Evolutionary conservation across 1,140 invertebrate genomes (phyloP).

Genomic region (Sinonovacula constricta): DNA sequence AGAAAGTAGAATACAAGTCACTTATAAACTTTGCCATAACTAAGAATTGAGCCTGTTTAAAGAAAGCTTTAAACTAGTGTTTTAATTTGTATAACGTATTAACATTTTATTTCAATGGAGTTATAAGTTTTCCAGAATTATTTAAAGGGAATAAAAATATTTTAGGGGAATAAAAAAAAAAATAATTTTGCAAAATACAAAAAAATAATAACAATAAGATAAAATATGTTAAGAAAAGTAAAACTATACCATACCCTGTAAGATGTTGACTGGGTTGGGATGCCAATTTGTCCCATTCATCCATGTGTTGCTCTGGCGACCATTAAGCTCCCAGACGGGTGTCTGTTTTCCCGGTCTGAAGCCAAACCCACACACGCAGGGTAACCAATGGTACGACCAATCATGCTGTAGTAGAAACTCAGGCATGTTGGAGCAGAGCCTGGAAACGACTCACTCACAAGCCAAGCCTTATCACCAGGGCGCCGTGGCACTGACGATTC

Average conservation of each 20-base stretch:
- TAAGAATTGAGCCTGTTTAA: no score
- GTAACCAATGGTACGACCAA: slow-evolving; percentile 64
- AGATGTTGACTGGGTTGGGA: slow-evolving; percentile 54
- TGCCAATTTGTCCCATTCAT: slow-evolving; percentile 50
- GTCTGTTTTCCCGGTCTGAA: slow-evolving; percentile 53
- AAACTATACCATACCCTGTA: slow-evolving; percentile 60
- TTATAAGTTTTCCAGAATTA: no score
- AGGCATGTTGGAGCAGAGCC: slow-evolving; percentile 57
- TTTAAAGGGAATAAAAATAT: no score
- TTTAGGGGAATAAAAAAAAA: no score
- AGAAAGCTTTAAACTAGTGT: no score
- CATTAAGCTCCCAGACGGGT: slow-evolving; percentile 64
- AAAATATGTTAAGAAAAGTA: not conserved
- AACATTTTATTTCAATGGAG: no score
- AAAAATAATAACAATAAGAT: no score
- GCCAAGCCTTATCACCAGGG: slow-evolving; percentile 56
- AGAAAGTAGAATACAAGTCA: no score
- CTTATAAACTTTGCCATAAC: no score
- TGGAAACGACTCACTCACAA: slow-evolving; percentile 61
- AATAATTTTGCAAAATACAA: no score
- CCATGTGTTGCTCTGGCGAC: slow-evolving; percentile 58
- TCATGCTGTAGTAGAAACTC: slow-evolving; percentile 75
- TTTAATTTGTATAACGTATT: no score
- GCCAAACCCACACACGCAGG: slow-evolving; percentile 58
- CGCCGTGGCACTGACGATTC: slow-evolving; percentile 55